phyloP scores from a whole-genome alignment of 2,113 vertebrate species.

The Clarias macrocephalus region DNA sequence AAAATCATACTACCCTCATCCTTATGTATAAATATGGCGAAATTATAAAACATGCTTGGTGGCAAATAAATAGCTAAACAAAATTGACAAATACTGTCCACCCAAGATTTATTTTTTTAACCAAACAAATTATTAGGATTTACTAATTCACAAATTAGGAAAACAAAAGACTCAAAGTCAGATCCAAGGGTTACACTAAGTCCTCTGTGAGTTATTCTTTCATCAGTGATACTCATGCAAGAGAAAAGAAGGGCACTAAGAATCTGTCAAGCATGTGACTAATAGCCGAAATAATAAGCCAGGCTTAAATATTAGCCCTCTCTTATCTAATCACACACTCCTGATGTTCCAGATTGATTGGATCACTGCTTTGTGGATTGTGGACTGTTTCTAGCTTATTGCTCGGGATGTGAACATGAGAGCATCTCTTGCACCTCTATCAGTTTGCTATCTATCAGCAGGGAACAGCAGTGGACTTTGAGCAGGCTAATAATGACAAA shows the following conservation, averaged over 20 bases:
- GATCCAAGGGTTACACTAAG: not conserved
- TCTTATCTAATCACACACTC: constrained; percentile 36
- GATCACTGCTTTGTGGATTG: constrained; percentile 27
- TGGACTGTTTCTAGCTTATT: constrained; percentile 11
- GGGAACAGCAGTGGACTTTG: constrained; percentile 38
- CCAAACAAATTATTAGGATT: not conserved
- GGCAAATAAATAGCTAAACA: no score
- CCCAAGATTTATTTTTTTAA: not conserved
- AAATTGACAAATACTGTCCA: not conserved
- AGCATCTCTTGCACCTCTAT: constrained; percentile 18
- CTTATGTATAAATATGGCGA: not conserved
- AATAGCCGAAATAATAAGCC: constrained; percentile 14
- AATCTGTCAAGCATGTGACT: not conserved
- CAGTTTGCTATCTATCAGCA: constrained; percentile 34
- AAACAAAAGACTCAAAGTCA: not conserved
- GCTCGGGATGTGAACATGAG: constrained; percentile 5
- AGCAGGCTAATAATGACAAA: constrained; percentile 24
- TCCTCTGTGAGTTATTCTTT: not conserved
- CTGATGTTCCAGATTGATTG: constrained; percentile 42
- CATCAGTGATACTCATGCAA: not conserved
- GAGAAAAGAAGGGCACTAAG: constrained; percentile 1
- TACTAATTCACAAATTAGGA: not conserved
- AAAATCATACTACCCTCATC: no score
- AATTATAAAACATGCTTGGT: not conserved
- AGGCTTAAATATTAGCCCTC: constrained; percentile 39